Base-by-base conservation (phyloP, 2,888 invertebrate species). In the Coremacera marginata region DNA sequence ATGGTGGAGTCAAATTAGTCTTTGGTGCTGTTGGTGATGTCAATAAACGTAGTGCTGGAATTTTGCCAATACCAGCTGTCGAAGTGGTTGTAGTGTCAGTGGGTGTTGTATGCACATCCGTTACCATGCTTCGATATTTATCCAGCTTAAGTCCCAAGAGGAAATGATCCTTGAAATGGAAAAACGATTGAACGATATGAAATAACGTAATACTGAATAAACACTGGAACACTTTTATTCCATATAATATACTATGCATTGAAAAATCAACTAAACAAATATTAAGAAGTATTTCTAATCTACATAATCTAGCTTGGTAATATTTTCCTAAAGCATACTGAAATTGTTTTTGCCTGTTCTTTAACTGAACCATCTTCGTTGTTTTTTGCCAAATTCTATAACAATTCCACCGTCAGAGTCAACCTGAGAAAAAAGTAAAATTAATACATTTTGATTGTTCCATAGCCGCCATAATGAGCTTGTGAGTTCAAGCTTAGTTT, bases 1-100 rank as follows among this genome's bases (percentile, higher is more conserved):
- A 79, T 25, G 84, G 82, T 70, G 83, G 80, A 57, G 70, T 76
- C 51, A 78, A 77, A 51, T 71, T 62, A 63, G 74, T 19, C 55
- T 57, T 57, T 60, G 31, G 25, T 25, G 31, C 2, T 19, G 63
- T 11, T n/a, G 25, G 62, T n/a, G 71, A 11, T 37, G 62, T 9
- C 16, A 63, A 31, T 7, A 65, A 14, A 22, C 55, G 34, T 5
- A 31, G 4, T 5, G 70, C 60, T 14, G 52, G 49, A 0, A 79
- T 80, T 52, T 80, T 82, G 55, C 83, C 83, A 19, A 81, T 81
- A 57, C 83, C 82, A 16, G 84, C 84, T 68, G 80, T 80, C 3
- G 84, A 84, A 44, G 84, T 83, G 19, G 83, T 84, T n/a, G 83
- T 81, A 44, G 83, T 83, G 68, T 84, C 84, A 27, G 84, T 84